Evolutionary conservation across 2,888 invertebrate genomes (phyloP).

Genomic region (Drosophila antonietae): DNA sequence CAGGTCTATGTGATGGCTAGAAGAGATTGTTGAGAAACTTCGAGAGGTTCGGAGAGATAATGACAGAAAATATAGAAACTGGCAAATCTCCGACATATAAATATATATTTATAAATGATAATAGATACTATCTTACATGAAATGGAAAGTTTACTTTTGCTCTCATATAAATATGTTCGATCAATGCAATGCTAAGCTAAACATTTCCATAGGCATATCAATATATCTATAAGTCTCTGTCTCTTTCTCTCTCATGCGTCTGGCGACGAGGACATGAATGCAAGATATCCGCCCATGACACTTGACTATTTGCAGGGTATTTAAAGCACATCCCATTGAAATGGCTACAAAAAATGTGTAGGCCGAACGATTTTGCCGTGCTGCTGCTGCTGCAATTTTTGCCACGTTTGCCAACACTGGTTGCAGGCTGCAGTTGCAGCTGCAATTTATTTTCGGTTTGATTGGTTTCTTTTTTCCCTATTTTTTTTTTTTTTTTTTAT

Average conservation of each 20-base stretch:
- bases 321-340: constrained; percentile 16
- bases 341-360: constrained; percentile 34
- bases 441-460: constrained; percentile 75
- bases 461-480: constrained; percentile 54
- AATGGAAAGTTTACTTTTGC: too few species aligned
- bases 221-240: too few species aligned
- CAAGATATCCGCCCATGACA: not conserved
- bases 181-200: too few species aligned
- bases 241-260: not conserved
- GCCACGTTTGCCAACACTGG: constrained; percentile 58
- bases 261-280: not conserved
- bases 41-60: too few species aligned
- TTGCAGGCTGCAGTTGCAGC: constrained; percentile 40
- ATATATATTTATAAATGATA: too few species aligned
- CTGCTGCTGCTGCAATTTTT: constrained; percentile 53
- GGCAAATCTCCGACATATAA: too few species aligned
- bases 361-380: constrained; percentile 34
- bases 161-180: too few species aligned
- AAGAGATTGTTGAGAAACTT: too few species aligned
- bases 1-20: too few species aligned
- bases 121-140: too few species aligned
- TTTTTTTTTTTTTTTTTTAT: constrained; percentile 13
- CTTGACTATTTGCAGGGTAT: constrained; percentile 29
- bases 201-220: not conserved
- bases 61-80: too few species aligned